Evolutionary conservation across 2,888 invertebrate genomes (phyloP).

Genomic region (Onchidella celtica): DNA sequence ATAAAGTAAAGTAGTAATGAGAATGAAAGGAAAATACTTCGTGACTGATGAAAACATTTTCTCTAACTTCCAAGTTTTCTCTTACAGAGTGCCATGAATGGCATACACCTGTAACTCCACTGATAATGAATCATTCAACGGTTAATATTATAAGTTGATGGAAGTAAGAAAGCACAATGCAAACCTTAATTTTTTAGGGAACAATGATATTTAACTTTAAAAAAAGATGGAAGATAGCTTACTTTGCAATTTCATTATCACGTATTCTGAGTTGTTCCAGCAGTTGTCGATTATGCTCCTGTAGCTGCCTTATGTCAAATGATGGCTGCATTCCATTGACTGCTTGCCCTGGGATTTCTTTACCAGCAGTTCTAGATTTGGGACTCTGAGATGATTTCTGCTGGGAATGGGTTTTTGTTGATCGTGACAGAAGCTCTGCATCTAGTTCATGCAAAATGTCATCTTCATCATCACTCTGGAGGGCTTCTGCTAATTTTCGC

Average conservation of each 20-base stretch:
- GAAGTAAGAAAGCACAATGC: too few relatives aligned
- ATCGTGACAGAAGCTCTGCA: constrained; percentile 56
- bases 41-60: too few relatives aligned
- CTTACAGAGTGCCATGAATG: too few relatives aligned
- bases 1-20: not conserved
- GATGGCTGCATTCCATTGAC: constrained; percentile 33
- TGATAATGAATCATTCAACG: too few relatives aligned
- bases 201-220: too few relatives aligned
- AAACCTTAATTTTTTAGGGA: too few relatives aligned
- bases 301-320: constrained; percentile 57
- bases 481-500: constrained; percentile 21
- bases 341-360: not conserved
- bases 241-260: constrained; percentile 64
- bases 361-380: not conserved
- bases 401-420: constrained; percentile 25
- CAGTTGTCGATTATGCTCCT: constrained; percentile 61
- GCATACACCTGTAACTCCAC: too few relatives aligned
- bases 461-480: constrained; percentile 57
- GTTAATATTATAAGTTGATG: too few relatives aligned
- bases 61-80: too few relatives aligned
- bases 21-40: too few relatives aligned
- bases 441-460: constrained; percentile 70
- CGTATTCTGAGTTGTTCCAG: constrained; percentile 60
- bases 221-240: too few relatives aligned
- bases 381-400: constrained; percentile 1